Evolutionary conservation across 2,888 invertebrate species (phyloP), one percentile per base, ranked within the genome.

Genomic region (Brachycybe producta): DNA sequence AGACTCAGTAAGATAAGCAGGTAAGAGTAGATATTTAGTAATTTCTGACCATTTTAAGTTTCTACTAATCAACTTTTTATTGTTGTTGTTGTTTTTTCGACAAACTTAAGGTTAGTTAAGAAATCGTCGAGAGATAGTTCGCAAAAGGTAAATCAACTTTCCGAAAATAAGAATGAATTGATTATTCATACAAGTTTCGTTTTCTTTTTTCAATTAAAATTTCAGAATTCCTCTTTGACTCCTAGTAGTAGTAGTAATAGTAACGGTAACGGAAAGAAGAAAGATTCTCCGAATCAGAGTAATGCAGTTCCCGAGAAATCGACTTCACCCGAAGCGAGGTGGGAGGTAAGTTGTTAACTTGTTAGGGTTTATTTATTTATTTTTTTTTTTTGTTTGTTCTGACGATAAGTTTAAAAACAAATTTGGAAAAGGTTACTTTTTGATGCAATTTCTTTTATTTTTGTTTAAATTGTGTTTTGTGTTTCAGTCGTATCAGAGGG

Each of bases 401-500:
- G n/a, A n/a, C n/a, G n/a, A n/a, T n/a, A n/a, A n/a, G n/a, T n/a
- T n/a, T n/a, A 17, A 21, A 1, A 46, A 24, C 4, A 15, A 43
- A 49, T 44, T 17, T 23, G 49, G 52, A n/a, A 47, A n/a, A n/a
- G n/a, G 17, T 11, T 27, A 35, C 21, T 32, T 27, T 24, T 27
- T 32, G 5, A 23, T 21, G 7, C 11, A 30, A 28, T 44, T 17
- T 43, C 38, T 40, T 19, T 27, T 51, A 47, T 52, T 46, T 45
- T 27, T 50, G 40, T 51, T 23, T 50, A 49, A 46, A 43, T 8
- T 55, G 39, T 46, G 35, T 46, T 55, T 52, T 55, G 41, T 35
- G 52, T 57, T 66, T 34, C 64, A 80, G 69, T 80, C 81, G 19
- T 84, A 78, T 64, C 78, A 81, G 62, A 75, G 80, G 60, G 78